These are phyloP conservation scores for Drosophila grimshawi DNA, from an alignment of 1,140 invertebrate genomes.

Conservation along the genomic window DNA sequence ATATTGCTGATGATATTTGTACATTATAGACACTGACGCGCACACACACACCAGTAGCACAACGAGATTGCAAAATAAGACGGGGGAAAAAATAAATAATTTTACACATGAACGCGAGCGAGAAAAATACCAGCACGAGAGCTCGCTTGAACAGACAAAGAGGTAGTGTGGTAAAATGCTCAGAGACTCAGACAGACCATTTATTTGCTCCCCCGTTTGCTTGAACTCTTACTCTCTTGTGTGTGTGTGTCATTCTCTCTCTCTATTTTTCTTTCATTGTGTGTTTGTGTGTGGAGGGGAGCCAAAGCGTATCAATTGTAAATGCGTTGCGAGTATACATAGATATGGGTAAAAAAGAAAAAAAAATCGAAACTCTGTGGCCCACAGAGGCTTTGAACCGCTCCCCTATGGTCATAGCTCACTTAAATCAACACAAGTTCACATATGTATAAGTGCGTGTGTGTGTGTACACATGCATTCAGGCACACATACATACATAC, in stretches of 20 bases:
- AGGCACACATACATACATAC: slow-evolving; percentile 38
- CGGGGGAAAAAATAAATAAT: slow-evolving; percentile 60
- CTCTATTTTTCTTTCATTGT: slow-evolving; percentile 41
- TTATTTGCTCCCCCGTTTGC: slow-evolving; percentile 40
- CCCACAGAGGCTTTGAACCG: slow-evolving; percentile 47
- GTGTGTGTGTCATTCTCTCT: slow-evolving; percentile 33
- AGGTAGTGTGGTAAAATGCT: slow-evolving; percentile 70
- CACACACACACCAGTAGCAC: slow-evolving; percentile 33
- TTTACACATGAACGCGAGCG: slow-evolving; percentile 56
- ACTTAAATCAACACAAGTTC: slow-evolving; percentile 75
- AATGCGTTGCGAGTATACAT: slow-evolving; percentile 57
- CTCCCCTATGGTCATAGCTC: slow-evolving; percentile 53
- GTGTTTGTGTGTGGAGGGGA: slow-evolving; percentile 9
- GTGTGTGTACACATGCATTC: slow-evolving; percentile 10
- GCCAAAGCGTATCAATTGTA: slow-evolving; percentile 50
- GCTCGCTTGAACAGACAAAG: slow-evolving; percentile 72
- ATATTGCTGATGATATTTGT: slow-evolving; percentile 47
- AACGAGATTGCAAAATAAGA: slow-evolving; percentile 48
- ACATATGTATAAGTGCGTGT: slow-evolving; percentile 33
- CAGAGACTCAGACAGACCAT: slow-evolving; percentile 60
- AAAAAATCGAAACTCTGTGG: slow-evolving; percentile 77
- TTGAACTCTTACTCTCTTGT: slow-evolving; percentile 35
- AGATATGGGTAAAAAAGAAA: slow-evolving; percentile 68
- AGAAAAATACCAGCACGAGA: slow-evolving; percentile 59
- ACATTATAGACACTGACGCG: slow-evolving; percentile 47